phyloP scores from a whole-genome alignment of 2,888 invertebrate genomes.

The Boloria selene region DNA sequence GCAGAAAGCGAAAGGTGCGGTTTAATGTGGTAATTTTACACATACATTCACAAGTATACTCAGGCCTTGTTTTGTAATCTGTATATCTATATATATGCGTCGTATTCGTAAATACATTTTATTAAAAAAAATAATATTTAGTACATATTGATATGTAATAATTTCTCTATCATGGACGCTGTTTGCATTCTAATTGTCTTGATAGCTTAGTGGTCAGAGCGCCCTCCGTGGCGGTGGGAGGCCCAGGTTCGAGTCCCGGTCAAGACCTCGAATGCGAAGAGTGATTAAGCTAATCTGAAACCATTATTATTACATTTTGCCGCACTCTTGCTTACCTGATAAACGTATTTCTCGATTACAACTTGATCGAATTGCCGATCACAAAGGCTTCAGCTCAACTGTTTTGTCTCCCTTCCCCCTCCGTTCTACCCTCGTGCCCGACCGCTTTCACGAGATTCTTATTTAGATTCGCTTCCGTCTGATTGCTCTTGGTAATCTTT shows the following conservation, averaged over 20 bases:
- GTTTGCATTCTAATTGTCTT: slow-evolving; percentile 73
- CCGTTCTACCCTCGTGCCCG: slow-evolving; percentile 61
- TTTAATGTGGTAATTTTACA: slow-evolving; percentile 45
- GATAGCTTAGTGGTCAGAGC: slow-evolving; percentile 82
- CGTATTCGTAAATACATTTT: neutral
- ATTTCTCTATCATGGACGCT: slow-evolving; percentile 18
- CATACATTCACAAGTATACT: slow-evolving; percentile 15
- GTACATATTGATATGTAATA: too few relatives aligned
- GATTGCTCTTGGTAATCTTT: slow-evolving; percentile 83
- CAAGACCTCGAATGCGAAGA: slow-evolving; percentile 72
- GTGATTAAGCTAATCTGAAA: slow-evolving; percentile 42
- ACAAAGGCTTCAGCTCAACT: slow-evolving; percentile 72
- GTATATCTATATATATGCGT: neutral
- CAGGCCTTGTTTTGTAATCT: slow-evolving; percentile 29
- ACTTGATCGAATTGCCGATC: slow-evolving; percentile 77
- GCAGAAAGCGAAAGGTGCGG: slow-evolving; percentile 51
- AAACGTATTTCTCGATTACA: slow-evolving; percentile 69
- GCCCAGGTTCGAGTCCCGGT: slow-evolving; percentile 81
- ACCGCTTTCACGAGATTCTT: slow-evolving; percentile 81
- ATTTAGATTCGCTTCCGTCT: slow-evolving; percentile 83
- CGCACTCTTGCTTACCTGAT: slow-evolving; percentile 60
- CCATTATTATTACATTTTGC: slow-evolving; percentile 49
- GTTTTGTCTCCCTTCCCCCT: slow-evolving; percentile 57
- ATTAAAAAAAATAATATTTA: neutral
- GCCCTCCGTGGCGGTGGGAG: slow-evolving; percentile 70